Evolutionary conservation across 2,797 vertebrate species (phyloP).

Genomic region (Chelonia mydas): DNA sequence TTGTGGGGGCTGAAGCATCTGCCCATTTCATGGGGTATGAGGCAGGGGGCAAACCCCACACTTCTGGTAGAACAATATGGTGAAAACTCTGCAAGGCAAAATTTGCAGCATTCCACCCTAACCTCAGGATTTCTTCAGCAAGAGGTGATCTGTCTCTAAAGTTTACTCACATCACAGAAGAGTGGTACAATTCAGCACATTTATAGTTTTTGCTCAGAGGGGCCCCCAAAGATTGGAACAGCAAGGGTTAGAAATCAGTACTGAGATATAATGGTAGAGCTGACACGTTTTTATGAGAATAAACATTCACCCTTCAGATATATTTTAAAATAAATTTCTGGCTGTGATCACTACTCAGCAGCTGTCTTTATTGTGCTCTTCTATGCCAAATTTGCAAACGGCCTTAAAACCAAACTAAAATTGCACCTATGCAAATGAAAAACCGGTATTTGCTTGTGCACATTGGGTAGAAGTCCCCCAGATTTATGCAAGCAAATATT

Average conservation of each 20-base stretch:
- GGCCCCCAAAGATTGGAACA: not conserved
- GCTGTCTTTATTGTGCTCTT: not conserved
- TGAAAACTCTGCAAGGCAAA: not conserved
- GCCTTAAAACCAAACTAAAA: accelerated
- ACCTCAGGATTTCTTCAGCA: not conserved
- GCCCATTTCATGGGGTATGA: not conserved
- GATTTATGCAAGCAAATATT: not conserved
- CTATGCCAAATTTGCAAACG: not conserved
- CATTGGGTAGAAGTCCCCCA: not conserved
- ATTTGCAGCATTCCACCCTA: not conserved
- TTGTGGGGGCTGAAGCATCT: not conserved
- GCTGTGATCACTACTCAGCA: not conserved
- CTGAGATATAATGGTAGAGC: not conserved
- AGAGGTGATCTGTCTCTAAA: not conserved
- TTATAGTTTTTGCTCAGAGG: not conserved
- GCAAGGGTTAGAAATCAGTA: not conserved
- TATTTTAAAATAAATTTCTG: not conserved
- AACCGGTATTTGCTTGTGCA: not conserved
- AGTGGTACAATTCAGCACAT: not conserved
- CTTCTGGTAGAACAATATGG: not conserved
- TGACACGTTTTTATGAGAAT: not conserved
- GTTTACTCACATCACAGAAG: not conserved
- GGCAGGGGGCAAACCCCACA: not conserved
- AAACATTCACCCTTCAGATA: not conserved
- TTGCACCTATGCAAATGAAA: not conserved